Percentiles rank a stretch among this genome's conserved stretches.
Evolutionary conservation across 2,113 vertebrate species (phyloP).

Genomic region (Erythrocercus mccallii): DNA sequence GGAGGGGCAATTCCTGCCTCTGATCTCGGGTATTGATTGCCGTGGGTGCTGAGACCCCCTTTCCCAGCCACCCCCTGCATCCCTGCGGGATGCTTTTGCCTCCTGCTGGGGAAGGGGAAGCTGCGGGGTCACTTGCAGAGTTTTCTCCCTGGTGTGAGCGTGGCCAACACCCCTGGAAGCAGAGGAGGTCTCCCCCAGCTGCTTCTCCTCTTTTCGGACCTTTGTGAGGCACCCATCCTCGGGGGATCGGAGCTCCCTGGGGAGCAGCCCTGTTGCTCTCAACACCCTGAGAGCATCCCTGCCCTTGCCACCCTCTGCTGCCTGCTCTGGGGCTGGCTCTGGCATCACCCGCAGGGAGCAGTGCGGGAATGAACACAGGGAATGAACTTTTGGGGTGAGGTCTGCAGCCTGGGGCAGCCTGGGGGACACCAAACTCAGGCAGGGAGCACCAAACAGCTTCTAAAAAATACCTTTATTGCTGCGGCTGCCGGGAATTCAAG

Average conservation of each 20-base stretch:
- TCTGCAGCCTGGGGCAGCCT: not conserved
- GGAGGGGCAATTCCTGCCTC: not conserved
- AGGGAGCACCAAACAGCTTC: not conserved
- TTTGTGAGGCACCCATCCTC: not conserved
- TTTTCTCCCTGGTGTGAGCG: not conserved
- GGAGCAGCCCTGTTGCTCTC: not conserved
- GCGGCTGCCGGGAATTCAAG: not conserved
- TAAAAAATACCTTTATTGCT: not conserved
- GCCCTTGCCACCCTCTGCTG: not conserved
- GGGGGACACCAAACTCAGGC: not conserved
- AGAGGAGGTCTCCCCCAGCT: not conserved
- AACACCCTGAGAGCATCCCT: not conserved
- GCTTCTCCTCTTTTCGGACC: not conserved
- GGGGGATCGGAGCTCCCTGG: not conserved
- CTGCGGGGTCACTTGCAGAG: not conserved
- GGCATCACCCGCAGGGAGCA: not conserved
- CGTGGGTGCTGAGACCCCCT: not conserved
- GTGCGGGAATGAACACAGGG: rapidly evolving
- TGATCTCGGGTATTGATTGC: not conserved
- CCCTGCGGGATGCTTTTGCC: not conserved
- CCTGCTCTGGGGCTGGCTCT: not conserved
- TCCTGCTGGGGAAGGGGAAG: not conserved
- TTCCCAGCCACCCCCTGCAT: not conserved
- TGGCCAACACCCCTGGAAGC: not conserved
- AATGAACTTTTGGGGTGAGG: not conserved